These are phyloP conservation scores for Zele albiditarsus DNA, from an alignment of 2,888 invertebrate species.

Conservation along the genomic window DNA sequence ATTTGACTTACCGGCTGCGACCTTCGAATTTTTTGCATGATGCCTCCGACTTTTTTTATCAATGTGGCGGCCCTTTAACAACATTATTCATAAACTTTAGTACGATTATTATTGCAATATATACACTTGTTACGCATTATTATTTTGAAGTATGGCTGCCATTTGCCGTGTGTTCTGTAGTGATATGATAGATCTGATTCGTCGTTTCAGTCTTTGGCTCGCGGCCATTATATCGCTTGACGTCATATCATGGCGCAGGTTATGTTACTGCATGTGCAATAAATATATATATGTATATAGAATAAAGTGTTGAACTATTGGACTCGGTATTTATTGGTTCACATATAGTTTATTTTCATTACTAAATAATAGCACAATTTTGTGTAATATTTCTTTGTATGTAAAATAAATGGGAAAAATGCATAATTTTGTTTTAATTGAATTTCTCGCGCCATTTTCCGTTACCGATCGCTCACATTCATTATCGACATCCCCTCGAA, in stretches of 20 bases:
- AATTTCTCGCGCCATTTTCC: neutral
- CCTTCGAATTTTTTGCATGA: slow-evolving; percentile 66
- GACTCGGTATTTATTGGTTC: too few relatives aligned
- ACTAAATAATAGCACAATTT: too few relatives aligned
- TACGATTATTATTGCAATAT: slow-evolving; percentile 53
- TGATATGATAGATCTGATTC: slow-evolving; percentile 37
- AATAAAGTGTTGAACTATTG: neutral
- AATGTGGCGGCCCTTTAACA: slow-evolving; percentile 64
- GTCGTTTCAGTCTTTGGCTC: slow-evolving; percentile 62
- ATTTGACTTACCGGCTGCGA: slow-evolving; percentile 68
- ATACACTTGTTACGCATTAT: slow-evolving; percentile 66
- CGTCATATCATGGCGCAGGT: slow-evolving; percentile 48
- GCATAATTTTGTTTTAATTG: too few relatives aligned
- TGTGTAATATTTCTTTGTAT: too few relatives aligned
- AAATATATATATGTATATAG: slow-evolving; percentile 35
- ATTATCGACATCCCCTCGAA: neutral
- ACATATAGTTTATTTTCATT: too few relatives aligned
- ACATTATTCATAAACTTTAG: slow-evolving; percentile 62
- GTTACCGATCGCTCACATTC: neutral
- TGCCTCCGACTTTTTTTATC: slow-evolving; percentile 66
- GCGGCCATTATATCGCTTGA: slow-evolving; percentile 60
- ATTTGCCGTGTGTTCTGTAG: slow-evolving; percentile 61
- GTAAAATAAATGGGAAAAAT: too few relatives aligned
- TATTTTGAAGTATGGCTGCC: slow-evolving; percentile 64
- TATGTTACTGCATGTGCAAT: slow-evolving; percentile 16